These are phyloP conservation scores for Brenthis daphne DNA, from an alignment of 2,888 invertebrate species.

Conservation along the genomic window DNA sequence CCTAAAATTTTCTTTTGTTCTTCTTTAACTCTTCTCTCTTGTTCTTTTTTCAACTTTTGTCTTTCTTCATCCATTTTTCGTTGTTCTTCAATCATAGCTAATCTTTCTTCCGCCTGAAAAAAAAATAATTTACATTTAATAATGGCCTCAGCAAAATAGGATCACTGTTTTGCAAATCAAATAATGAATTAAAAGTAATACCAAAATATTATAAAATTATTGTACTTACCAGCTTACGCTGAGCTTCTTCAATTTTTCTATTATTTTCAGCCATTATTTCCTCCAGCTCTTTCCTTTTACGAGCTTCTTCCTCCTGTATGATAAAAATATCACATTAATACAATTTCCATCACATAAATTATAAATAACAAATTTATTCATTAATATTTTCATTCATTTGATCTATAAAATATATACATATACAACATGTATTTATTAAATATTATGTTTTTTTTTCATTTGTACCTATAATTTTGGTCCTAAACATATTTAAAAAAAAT, in stretches of 20 bases:
- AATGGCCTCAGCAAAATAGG: too few relatives aligned
- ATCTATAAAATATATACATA: slow-evolving; percentile 18
- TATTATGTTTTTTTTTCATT: neutral
- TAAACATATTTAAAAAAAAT: neutral
- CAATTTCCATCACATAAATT: slow-evolving; percentile 28
- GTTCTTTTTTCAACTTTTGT: slow-evolving; percentile 95
- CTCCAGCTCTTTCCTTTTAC: slow-evolving; percentile 97
- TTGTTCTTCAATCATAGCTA: slow-evolving; percentile 98
- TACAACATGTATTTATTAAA: slow-evolving; percentile 4
- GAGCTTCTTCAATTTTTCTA: slow-evolving; percentile 98
- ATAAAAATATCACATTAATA: slow-evolving; percentile 62
- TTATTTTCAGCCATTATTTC: slow-evolving; percentile 98
- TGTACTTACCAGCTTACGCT: slow-evolving; percentile 93
- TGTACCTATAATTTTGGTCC: slow-evolving; percentile 4
- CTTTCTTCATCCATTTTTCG: slow-evolving; percentile 97
- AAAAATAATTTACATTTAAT: neutral
- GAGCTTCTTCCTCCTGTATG: slow-evolving; percentile 98
- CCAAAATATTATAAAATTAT: slow-evolving; percentile 20
- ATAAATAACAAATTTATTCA: slow-evolving; percentile 39
- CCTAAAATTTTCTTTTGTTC: slow-evolving; percentile 98
- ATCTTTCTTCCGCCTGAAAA: slow-evolving; percentile 94
- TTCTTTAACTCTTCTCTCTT: slow-evolving; percentile 94
- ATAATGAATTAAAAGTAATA: neutral
- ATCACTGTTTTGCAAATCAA: too few relatives aligned
- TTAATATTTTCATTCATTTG: slow-evolving; percentile 14